Conservation (phyloP, 2,113 vertebrate genomes). For the Aphyosemion australe region DNA sequence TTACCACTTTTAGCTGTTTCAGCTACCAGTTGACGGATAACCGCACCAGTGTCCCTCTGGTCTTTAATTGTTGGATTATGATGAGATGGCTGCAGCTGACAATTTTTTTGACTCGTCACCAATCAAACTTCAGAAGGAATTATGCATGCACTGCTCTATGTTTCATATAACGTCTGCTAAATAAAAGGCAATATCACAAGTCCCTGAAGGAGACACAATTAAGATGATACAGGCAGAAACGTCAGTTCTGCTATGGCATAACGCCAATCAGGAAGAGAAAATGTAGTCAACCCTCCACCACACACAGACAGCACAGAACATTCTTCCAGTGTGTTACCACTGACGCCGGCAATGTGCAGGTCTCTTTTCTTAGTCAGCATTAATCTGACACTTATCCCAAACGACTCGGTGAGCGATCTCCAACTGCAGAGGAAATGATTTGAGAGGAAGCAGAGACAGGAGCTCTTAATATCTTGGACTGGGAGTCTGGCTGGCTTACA, state of each 20-base stretch:
- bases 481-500: constrained; percentile 3
- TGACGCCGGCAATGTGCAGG: constrained; percentile 16
- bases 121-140: background rate
- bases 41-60: background rate
- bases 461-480: constrained; percentile 31
- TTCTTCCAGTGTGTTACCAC: constrained; percentile 11
- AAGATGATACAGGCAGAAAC: constrained; percentile 3
- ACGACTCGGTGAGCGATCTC: constrained; percentile 20
- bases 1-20: background rate
- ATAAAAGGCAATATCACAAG: constrained; percentile 1
- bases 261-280: background rate
- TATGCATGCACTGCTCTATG: background rate
- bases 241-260: background rate
- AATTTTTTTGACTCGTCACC: background rate
- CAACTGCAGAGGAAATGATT: constrained; percentile 20
- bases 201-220: constrained; percentile 2
- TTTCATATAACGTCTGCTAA: background rate
- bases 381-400: constrained; percentile 41
- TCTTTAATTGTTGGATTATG: constrained; percentile 4
- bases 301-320: constrained; percentile 3
- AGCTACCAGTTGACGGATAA: background rate
- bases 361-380: constrained; percentile 32
- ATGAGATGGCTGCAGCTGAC: background rate
- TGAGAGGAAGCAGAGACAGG: constrained; percentile 33
- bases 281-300: background rate